Evolutionary conservation across 2,797 vertebrate genomes (phyloP).

Genomic region (Pristis pectinata): DNA sequence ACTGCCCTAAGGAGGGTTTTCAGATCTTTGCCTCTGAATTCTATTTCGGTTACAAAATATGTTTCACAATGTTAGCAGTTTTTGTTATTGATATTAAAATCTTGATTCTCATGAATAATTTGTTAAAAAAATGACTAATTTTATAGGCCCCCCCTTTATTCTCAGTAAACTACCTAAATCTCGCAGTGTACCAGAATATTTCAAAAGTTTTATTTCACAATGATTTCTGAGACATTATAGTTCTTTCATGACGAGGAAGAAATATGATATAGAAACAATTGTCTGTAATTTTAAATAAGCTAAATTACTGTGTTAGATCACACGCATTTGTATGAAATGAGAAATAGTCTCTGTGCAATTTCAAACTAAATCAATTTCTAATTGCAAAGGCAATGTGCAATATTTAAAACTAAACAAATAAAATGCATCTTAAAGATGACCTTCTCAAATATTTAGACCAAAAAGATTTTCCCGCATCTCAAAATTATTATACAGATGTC

Average conservation of each 20-base stretch:
- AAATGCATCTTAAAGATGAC: not conserved
- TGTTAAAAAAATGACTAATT: not conserved
- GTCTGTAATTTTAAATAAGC: not conserved
- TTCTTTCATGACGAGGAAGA: not conserved
- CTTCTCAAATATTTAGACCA: not conserved
- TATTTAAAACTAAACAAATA: not conserved
- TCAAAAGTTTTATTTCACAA: not conserved
- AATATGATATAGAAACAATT: not conserved
- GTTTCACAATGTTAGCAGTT: not conserved
- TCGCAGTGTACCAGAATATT: not conserved
- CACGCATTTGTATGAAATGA: not conserved
- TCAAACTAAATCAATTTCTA: not conserved
- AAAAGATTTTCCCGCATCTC: not conserved
- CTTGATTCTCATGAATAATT: not conserved
- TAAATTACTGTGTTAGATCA: not conserved
- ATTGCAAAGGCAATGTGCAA: not conserved
- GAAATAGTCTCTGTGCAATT: not conserved
- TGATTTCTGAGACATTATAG: not conserved
- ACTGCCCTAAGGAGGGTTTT: not conserved
- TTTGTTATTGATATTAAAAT: not conserved
- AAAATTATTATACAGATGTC: not conserved
- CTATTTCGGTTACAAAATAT: not conserved
- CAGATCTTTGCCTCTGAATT: not conserved
- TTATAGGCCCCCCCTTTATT: not conserved
- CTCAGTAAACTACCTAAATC: not conserved